Evolutionary conservation across 2,797 vertebrate genomes (phyloP).

Genomic region (Schizopygopsis pylzovi): DNA sequence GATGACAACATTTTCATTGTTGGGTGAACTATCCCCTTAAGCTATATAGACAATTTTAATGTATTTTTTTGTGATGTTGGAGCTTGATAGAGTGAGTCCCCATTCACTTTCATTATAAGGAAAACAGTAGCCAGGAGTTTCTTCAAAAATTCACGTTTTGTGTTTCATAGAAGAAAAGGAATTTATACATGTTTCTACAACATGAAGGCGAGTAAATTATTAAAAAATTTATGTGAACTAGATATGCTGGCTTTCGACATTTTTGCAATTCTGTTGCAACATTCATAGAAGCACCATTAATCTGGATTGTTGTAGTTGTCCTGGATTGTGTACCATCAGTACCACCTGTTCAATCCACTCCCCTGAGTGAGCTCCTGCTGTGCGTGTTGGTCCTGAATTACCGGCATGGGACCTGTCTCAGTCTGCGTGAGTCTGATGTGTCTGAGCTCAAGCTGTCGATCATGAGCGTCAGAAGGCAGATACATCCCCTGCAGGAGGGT

Average conservation of each 20-base stretch:
- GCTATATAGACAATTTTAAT: too few species aligned
- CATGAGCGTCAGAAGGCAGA: conserved; percentile 26
- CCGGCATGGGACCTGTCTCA: conserved; percentile 12
- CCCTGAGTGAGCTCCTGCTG: conserved; percentile 15
- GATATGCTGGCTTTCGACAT: neutral
- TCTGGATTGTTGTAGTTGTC: conserved; percentile 43
- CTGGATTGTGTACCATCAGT: conserved; percentile 34
- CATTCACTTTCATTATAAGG: neutral
- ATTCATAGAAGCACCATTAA: conserved; percentile 23
- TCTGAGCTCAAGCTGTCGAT: conserved; percentile 52
- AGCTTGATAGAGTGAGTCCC: neutral
- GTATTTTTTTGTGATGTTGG: neutral
- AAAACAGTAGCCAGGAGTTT: neutral
- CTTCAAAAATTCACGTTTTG: neutral
- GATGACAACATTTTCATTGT: too few species aligned
- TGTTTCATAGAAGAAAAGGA: neutral
- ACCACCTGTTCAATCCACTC: conserved; percentile 53
- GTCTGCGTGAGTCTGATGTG: conserved; percentile 23
- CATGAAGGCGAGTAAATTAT: neutral
- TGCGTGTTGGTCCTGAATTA: conserved; percentile 23
- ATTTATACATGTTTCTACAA: neutral
- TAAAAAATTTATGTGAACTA: neutral
- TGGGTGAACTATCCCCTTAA: neutral
- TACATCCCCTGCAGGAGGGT: conserved; percentile 26
- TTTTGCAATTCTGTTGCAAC: neutral